Base-by-base conservation (phyloP, 1,140 invertebrate genomes). In the Drosophila lacertosa region DNA sequence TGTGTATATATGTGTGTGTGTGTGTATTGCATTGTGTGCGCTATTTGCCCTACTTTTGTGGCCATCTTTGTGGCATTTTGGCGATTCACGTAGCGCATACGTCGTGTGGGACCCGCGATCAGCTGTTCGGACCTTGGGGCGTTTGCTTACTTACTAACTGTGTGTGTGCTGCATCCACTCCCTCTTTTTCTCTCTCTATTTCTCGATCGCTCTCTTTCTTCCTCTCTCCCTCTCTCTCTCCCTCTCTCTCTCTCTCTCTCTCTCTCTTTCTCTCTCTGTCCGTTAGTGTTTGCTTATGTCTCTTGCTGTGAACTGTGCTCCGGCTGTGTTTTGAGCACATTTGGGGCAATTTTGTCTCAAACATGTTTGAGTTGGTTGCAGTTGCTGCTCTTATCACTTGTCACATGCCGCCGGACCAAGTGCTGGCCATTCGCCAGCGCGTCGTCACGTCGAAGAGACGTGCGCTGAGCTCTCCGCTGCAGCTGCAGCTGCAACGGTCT, bases 291-390 rank as follows among this genome's bases (percentile, higher is more conserved):
- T 26, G 1, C 51, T 16, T 24, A 7, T 7, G 45, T 6, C 11
- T 47, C 39, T 62, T 20, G 6, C 44, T 45, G 15, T 3, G 3
- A 10, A 10, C 15, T 77, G 63, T 59, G 63, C 13, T 35, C n/a
- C n/a, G n/a, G n/a, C n/a, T n/a, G n/a, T n/a, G n/a, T n/a, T n/a
- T n/a, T 74, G 67, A 70, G 67, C 20, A 53, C 26, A 57, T 65
- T 69, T 47, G 7, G 24, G 24, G 22, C 48, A 0, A 29, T 62
- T 74, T 60, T 51, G 13, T 45, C 69, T 83, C 65, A 44, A 82
- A 82, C 79, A 82, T 82, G 79, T 82, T 82, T 10, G 79, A 83
- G 63, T 44, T 32, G 57, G 68, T 48, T 54, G 54, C 42, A 65
- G 60, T 22, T 45, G 72, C 69, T 53, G 39, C 60, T 74, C 69